phyloP scores from a whole-genome alignment of 53 echinoderm and acorn worm genomes.

The Zoroaster sp. region DNA sequence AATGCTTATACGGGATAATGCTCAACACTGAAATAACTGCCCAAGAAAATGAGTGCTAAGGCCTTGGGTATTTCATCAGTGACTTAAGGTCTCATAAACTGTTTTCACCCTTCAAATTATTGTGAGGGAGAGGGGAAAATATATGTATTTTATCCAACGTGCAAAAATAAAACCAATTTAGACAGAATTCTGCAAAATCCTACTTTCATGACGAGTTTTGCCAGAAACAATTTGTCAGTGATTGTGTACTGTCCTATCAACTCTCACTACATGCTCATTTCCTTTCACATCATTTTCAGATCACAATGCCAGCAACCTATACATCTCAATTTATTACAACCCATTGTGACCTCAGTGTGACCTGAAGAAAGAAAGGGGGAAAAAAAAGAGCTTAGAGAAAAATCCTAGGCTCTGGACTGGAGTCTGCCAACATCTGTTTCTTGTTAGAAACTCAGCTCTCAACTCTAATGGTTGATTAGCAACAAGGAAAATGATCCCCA shows the following conservation, averaged over 20 bases:
- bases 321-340: slow-evolving; percentile 17
- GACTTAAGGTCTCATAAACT: background rate
- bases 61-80: background rate
- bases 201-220: background rate
- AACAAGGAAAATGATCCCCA: slow-evolving; percentile 10
- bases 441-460: slow-evolving; percentile 37
- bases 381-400: too few relatives aligned
- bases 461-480: slow-evolving; percentile 41
- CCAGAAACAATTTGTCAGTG: background rate
- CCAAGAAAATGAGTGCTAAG: background rate
- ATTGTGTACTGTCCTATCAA: background rate
- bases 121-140: background rate
- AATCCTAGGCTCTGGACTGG: background rate
- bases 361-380: slow-evolving; percentile 1
- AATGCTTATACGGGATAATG: slow-evolving; percentile 25
- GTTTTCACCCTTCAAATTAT: background rate
- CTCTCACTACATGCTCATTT: background rate
- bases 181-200: background rate
- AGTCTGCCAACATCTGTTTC: slow-evolving; percentile 26
- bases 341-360: background rate
- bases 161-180: too few relatives aligned
- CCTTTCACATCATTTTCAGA: background rate
- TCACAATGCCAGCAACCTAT: background rate
- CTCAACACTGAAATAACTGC: background rate
- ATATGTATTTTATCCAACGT: background rate